phyloP scores from a whole-genome alignment of 2,888 invertebrate genomes.

The Diadromus collaris region DNA sequence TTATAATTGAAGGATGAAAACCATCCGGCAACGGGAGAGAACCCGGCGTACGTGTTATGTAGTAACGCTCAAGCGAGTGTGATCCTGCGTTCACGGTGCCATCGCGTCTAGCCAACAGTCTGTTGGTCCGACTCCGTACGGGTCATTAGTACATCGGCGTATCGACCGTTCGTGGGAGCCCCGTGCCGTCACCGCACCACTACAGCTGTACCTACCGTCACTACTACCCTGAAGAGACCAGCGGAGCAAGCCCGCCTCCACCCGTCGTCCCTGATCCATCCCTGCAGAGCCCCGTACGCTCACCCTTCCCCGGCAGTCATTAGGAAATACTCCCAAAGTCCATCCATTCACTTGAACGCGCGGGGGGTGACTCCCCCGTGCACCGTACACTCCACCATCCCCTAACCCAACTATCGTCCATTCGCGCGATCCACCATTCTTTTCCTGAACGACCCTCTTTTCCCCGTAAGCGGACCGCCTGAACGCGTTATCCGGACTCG shows the following conservation, averaged over 20 bases:
- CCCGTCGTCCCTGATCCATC: conserved; percentile 36
- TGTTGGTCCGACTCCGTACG: conserved; percentile 76
- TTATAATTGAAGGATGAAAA: conserved; percentile 77
- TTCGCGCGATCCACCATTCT: conserved; percentile 42
- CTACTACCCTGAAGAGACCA: conserved; percentile 43
- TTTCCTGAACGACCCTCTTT: conserved; percentile 38
- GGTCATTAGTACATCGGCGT: conserved; percentile 79
- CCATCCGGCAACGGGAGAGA: conserved; percentile 63
- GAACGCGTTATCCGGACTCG: conserved; percentile 16
- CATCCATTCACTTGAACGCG: conserved; percentile 71
- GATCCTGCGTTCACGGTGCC: conserved; percentile 71
- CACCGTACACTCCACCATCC: conserved; percentile 52
- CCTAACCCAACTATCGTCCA: conserved; percentile 39
- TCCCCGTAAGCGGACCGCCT: conserved; percentile 12
- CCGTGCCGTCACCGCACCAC: conserved; percentile 55
- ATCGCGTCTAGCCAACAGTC: conserved; percentile 78
- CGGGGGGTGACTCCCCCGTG: conserved; percentile 52
- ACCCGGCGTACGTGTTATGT: not conserved
- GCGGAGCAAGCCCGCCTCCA: conserved; percentile 37
- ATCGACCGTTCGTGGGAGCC: conserved; percentile 73
- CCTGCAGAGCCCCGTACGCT: conserved; percentile 42
- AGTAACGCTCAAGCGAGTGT: conserved; percentile 45
- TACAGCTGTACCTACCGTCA: conserved; percentile 38
- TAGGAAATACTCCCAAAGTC: conserved; percentile 77
- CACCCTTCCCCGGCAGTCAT: conserved; percentile 71